Evolutionary conservation across 2,113 vertebrate genomes (phyloP), one percentile per base, ranked within the genome.

Genomic region (Australoheros scitulus): DNA sequence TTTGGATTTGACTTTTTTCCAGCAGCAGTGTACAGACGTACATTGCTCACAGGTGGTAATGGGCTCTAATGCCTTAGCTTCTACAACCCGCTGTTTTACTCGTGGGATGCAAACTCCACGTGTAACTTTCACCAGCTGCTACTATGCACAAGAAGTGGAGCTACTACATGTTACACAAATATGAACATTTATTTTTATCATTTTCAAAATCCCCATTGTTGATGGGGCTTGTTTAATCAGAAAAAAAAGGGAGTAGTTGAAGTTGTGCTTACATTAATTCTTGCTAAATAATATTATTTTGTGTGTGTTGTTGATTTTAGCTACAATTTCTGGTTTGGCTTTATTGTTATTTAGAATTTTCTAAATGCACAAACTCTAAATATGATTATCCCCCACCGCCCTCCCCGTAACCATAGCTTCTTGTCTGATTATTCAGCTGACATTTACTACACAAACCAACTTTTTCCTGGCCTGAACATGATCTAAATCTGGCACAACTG

Each of bases 401-500:
- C 34, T 2, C 34, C 47, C 68, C 26, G 32, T 55, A 72, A n/a
- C 26, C 47, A 34, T n/a, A 72, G 55, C n/a, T 52, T 72, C 29
- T 18, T 32, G 6, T 50, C 6, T 50, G 15, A 50, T 72, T n/a
- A n/a, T 52, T 20, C 65, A 52, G 5, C 43, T 72, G 43, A 72
- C 47, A 72, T 72, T 55, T 55, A 55, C 0, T 20, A 26, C 7
- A 63, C 4, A 61, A 68, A 47, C 1, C 18, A n/a, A 82, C 56
- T 79, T 78, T 60, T 72, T 34, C 47, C 57, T 79, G 18, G 59
- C 38, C 34, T 29, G 77, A 74, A n/a, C 74, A 47, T 61, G 58
- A 85, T 79, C 82, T 55, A 80, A 77, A 88, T 85, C 20, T 78
- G 87, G 68, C 82, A 60, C 59, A 87, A 76, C 81, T 80, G 83